Evolutionary conservation across 1,140 invertebrate genomes (phyloP).

Genomic region (Hylaeus anthracinus): DNA sequence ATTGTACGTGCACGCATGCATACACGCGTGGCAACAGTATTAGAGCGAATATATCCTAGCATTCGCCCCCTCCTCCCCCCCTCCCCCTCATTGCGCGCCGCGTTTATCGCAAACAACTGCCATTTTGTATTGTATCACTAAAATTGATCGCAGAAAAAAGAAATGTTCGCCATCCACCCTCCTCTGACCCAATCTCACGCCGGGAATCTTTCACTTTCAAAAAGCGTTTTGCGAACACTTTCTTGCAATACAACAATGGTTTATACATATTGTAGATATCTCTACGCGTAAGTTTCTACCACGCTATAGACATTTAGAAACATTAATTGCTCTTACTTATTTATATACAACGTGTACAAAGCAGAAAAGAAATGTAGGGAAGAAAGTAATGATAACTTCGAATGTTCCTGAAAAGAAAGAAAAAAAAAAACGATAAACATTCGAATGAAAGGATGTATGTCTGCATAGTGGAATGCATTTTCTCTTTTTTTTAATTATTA

Average conservation of each 20-base stretch:
- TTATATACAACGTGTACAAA: constrained; percentile 68
- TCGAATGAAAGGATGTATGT: constrained; percentile 38
- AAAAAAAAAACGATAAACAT: neutral
- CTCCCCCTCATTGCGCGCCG: constrained; percentile 65
- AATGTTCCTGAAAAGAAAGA: constrained; percentile 1
- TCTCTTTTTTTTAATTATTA: constrained; percentile 55
- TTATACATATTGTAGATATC: constrained; percentile 78
- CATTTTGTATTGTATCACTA: constrained; percentile 72
- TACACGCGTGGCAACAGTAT: constrained; percentile 76
- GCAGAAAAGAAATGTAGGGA: constrained; percentile 31
- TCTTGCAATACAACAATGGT: constrained; percentile 71
- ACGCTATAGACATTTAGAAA: constrained; percentile 69
- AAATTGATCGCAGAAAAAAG: constrained; percentile 19
- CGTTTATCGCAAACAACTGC: constrained; percentile 70
- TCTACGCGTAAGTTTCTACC: constrained; percentile 68
- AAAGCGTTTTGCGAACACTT: constrained; percentile 13
- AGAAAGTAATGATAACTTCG: constrained; percentile 33
- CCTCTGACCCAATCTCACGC: neutral
- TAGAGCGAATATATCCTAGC: constrained; percentile 72
- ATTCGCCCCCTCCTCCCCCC: constrained; percentile 50
- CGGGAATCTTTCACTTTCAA: neutral
- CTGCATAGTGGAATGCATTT: constrained; percentile 66
- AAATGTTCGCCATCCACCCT: constrained; percentile 19
- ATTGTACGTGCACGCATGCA: neutral
- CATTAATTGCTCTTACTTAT: constrained; percentile 65